Evolutionary conservation across 2,888 invertebrate genomes (phyloP), one percentile per base, ranked within the genome.

Genomic region (Drosophila sordidula): DNA sequence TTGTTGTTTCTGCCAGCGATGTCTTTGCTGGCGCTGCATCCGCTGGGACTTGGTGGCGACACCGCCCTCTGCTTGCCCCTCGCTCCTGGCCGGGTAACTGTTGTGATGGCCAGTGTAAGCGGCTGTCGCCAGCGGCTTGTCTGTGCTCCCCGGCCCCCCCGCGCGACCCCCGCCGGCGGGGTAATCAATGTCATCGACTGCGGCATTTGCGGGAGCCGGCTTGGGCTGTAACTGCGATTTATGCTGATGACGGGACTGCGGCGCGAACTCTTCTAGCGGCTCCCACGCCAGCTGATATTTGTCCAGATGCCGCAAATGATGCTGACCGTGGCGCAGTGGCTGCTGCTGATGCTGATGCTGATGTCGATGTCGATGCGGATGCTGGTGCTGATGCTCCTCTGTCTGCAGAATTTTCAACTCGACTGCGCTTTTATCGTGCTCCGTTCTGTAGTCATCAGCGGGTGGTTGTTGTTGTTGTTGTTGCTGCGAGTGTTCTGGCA

Each of bases 401-500:
- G 61, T 36, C 45, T 42, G 64, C 44, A 26, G 59, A 45, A 46
- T 63, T 44, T 64, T 56, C 46, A 59, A 44, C 64, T 56, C 54
- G 55, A 57, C 63, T 68, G 78, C 71, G 83, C 64, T 81, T 78
- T 75, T 81, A 81, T 81, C 71, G 68, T 65, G 71, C 68, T 78
- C 51, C 58, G 25, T 57, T 45, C 59, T 58, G 26, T 58, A 56
- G 50, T 65, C 85, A 85, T 71, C 71, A 54, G 63, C 54, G 54
- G 39, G 32, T 26, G 52, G 42, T 14, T 44, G 73, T 18, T 50
- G 57, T n/a, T 68, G 57, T 18, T 59, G 63, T 34, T 73, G 57
- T 29, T 41, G 41, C 6, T 65, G 52, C 12, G 29, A 9, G 29
- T 29, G 42, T 57, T 62, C 38, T 14, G 50, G 55, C 68, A 68